A percentile compares a stretch with the other conserved stretches of the same genome.
These are phyloP conservation scores for Rhynchotus rufescens DNA, from an alignment of 2,797 vertebrate species.

Conservation along the genomic window DNA sequence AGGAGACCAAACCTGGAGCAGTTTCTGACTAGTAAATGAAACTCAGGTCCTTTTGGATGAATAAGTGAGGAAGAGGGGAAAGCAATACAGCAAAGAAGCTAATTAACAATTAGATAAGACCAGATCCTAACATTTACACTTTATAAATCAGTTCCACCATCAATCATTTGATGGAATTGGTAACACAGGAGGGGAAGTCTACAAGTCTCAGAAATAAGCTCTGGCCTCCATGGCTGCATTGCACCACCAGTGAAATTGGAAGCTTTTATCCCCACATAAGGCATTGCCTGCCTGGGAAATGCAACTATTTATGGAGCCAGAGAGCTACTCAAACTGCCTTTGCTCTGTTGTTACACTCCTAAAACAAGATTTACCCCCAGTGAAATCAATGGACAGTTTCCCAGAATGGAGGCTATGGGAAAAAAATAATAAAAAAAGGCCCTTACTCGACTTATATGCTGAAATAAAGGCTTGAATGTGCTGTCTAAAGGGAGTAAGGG, in stretches of 20 bases:
- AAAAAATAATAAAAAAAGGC: neutral
- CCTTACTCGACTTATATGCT: neutral
- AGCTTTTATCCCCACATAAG: neutral
- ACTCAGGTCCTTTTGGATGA: neutral
- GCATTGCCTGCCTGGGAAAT: neutral
- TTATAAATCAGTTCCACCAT: neutral
- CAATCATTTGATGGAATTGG: neutral
- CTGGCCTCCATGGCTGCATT: neutral
- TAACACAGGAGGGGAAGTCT: neutral
- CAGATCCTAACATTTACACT: neutral
- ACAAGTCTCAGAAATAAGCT: neutral
- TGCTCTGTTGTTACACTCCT: neutral
- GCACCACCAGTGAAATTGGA: neutral
- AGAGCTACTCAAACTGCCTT: neutral
- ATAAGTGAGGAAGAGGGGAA: neutral
- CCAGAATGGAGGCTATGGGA: neutral
- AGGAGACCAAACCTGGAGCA: neutral
- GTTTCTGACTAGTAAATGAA: neutral
- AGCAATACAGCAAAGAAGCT: neutral
- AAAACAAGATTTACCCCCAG: neutral
- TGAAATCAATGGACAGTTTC: neutral
- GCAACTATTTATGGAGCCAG: neutral
- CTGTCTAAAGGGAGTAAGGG: neutral
- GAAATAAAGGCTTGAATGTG: neutral
- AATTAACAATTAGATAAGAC: neutral